These are phyloP conservation scores for Butorides virescens DNA, from an alignment of 2,113 vertebrate genomes.

Conservation along the genomic window DNA sequence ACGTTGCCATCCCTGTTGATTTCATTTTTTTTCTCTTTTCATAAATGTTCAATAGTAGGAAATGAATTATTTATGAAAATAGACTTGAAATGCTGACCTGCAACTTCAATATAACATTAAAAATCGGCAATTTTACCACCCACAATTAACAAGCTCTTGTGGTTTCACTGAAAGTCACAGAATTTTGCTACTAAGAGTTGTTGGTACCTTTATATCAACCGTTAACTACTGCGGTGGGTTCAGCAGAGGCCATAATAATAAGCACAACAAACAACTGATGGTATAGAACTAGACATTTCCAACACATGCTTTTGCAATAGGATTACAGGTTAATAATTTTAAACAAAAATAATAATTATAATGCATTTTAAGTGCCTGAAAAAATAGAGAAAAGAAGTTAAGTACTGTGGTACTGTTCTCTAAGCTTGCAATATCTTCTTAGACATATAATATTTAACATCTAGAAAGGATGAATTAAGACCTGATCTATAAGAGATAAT, in stretches of 20 bases:
- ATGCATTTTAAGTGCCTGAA: not conserved
- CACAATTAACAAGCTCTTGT: not conserved
- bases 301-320: not conserved
- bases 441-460: not conserved
- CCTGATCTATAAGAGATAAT: not conserved
- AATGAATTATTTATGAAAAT: slow-evolving; percentile 60
- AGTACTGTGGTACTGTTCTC: not conserved
- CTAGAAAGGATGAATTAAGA: not conserved
- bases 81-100: slow-evolving; percentile 4
- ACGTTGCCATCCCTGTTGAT: not conserved
- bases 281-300: not conserved
- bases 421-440: not conserved
- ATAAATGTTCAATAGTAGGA: slow-evolving; percentile 30
- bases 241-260: not conserved
- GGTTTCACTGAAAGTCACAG: not conserved
- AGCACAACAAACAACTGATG: not conserved
- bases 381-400: not conserved
- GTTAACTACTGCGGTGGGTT: not conserved
- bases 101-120: not conserved
- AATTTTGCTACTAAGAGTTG: not conserved
- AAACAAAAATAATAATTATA: not conserved
- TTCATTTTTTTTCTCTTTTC: slow-evolving; percentile 30
- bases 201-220: not conserved
- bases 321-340: not conserved
- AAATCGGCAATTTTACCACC: not conserved